These are phyloP conservation scores for Lycophotia porphyrea DNA, from an alignment of 2,888 invertebrate species.

Conservation along the genomic window DNA sequence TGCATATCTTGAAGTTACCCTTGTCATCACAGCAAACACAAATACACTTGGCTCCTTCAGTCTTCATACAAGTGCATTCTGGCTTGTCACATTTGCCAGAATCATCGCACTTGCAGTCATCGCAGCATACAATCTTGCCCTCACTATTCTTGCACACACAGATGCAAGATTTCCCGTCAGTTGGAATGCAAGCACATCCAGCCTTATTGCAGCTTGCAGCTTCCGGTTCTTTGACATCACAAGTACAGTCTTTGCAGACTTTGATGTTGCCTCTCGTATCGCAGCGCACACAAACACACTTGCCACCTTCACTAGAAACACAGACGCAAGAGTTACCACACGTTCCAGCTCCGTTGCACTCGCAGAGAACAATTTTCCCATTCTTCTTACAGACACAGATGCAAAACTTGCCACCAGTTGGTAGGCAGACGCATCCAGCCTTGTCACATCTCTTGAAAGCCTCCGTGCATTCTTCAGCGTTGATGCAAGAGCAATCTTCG, in stretches of 20 bases:
- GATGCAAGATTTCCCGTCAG: conserved; percentile 46
- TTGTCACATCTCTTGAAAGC: conserved; percentile 62
- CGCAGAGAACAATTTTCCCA: conserved; percentile 54
- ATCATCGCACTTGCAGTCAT: conserved; percentile 62
- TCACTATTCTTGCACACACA: conserved; percentile 48
- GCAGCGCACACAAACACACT: conserved; percentile 53
- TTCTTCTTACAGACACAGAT: conserved; percentile 70
- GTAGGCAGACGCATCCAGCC: conserved; percentile 66
- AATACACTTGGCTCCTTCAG: conserved; percentile 44
- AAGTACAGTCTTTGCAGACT: conserved; percentile 64
- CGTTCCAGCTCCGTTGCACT: conserved; percentile 52
- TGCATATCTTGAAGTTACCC: conserved; percentile 3
- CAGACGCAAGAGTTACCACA: conserved; percentile 53
- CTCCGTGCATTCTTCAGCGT: conserved; percentile 54
- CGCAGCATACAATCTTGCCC: conserved; percentile 54
- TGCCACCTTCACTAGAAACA: conserved; percentile 50
- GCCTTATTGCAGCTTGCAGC: conserved; percentile 59
- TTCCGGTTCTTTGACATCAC: conserved; percentile 15
- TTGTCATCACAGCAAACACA: conserved; percentile 46
- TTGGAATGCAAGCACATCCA: conserved; percentile 70
- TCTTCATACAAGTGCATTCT: conserved; percentile 55
- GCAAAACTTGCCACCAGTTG: conserved; percentile 65
- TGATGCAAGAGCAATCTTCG: conserved; percentile 66
- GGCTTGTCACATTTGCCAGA: conserved; percentile 26
- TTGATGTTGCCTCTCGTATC: conserved; percentile 50